Evolutionary conservation across 2,797 vertebrate species (phyloP).

Genomic region (Borostomias antarcticus): DNA sequence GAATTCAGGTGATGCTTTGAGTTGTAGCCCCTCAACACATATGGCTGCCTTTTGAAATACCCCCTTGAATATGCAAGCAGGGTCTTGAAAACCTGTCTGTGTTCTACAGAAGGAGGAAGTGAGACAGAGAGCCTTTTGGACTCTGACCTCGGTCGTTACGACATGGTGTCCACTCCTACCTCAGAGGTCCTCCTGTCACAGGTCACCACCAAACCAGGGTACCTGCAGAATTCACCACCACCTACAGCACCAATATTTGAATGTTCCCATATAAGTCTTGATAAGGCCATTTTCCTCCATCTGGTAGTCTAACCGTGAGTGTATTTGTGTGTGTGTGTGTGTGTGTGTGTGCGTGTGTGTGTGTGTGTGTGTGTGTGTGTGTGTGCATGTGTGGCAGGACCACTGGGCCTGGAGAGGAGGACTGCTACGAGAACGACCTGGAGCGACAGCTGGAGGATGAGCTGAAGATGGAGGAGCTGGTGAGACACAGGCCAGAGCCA

Average conservation of each 20-base stretch:
- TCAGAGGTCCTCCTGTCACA: slow-evolving; percentile 87
- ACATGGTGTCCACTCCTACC: slow-evolving; percentile 83
- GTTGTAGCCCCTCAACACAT: neutral
- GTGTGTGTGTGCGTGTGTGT: slow-evolving; percentile 18
- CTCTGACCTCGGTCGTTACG: slow-evolving; percentile 86
- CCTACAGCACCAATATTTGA: too few relatives aligned
- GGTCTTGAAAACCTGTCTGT: slow-evolving; percentile 13
- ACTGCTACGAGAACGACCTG: slow-evolving; percentile 88
- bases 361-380: slow-evolving; percentile 37
- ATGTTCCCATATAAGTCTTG: neutral
- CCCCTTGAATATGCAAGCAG: neutral
- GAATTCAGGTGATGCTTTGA: slow-evolving; percentile 83
- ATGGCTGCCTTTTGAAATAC: neutral
- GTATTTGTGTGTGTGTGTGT: slow-evolving; percentile 32
- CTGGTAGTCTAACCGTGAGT: neutral
- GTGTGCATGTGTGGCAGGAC: slow-evolving; percentile 66
- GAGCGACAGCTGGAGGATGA: slow-evolving; percentile 90
- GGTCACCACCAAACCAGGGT: slow-evolving; percentile 84
- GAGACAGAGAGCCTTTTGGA: slow-evolving; percentile 91
- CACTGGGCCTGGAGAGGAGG: slow-evolving; percentile 79
- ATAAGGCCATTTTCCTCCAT: neutral
- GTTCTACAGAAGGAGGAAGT: slow-evolving; percentile 83
- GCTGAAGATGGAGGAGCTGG: slow-evolving; percentile 88
- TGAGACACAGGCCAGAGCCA: slow-evolving; percentile 86
- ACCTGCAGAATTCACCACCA: slow-evolving; percentile 28